Evolutionary conservation across 2,888 invertebrate species (phyloP), one percentile per base, ranked within the genome.

Genomic region (Sarcophaga carnaria): DNA sequence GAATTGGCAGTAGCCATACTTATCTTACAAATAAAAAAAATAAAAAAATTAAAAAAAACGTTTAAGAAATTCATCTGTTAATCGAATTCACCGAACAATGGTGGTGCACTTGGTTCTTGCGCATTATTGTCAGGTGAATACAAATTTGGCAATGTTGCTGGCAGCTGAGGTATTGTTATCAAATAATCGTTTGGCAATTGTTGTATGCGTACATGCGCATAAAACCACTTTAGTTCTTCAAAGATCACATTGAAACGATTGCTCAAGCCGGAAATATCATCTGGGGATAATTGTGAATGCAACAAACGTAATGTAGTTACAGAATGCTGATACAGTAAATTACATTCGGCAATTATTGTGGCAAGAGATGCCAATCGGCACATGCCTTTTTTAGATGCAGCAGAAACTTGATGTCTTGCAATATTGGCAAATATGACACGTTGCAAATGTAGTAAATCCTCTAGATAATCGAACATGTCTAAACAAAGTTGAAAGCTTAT

Each of bases 351-450:
- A 67, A 83, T 82, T 69, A 88, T 80, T 66, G 78, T 86, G 78
- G 72, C 84, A 66, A 84, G 84, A 49, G 86, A 78, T 80, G 83
- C 37, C 82, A 88, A 81, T n/a, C 84, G 86, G 67, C 87, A 88
- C 60, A 75, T 70, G 63, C 85, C 86, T 80, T 86, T 76, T 74
- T 86, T 79, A 22, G 87, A 77, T 54, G 78, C 20, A 12, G 59
- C 20, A 1, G 71, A 63, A 60, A 88, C 71, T 71, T 86, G 71
- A 54, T 86, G 70, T 37, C 49, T 47, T 47, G 45, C 59, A 27
- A 86, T 20, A 37, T 82, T 71, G 37, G 70, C 54, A 62, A 87
- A 87, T 71, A 87, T 86, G 66, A 82, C 25, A 76, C 74, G 76
- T 59, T 88, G 87, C 75, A 87, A 79, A 60, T 70, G 63, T 4